Evolutionary conservation across 2,888 invertebrate genomes (phyloP).

Genomic region (Ctena decussata): DNA sequence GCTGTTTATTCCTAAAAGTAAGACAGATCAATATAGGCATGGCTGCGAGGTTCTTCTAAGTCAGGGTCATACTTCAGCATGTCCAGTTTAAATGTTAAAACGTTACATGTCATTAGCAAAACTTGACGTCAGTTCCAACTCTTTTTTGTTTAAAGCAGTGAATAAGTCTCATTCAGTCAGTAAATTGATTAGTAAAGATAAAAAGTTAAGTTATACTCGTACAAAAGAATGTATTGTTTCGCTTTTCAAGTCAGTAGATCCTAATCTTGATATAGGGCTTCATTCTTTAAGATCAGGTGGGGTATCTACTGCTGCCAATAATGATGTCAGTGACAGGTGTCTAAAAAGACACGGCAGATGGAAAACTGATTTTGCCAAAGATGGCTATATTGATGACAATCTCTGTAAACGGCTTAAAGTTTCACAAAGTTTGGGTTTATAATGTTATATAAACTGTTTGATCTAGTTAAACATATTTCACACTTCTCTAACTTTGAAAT

Average conservation of each 20-base stretch:
- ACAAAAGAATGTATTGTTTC: conserved; percentile 26
- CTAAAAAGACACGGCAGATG: conserved; percentile 35
- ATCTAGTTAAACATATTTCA: background rate
- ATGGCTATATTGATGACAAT: background rate
- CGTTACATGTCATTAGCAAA: conserved; percentile 23
- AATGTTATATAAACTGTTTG: too few relatives aligned
- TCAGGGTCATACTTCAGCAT: conserved; percentile 29
- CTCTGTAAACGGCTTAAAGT: background rate
- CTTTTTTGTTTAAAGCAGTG: too few relatives aligned
- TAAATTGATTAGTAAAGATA: conserved; percentile 3
- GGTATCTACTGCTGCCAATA: conserved; percentile 18
- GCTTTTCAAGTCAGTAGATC: conserved; percentile 19
- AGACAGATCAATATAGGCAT: conserved; percentile 32
- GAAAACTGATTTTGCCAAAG: conserved; percentile 3
- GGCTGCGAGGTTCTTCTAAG: conserved; percentile 18
- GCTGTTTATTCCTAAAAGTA: conserved; percentile 21
- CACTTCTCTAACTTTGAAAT: background rate
- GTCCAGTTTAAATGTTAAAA: conserved; percentile 24
- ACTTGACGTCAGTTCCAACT: conserved; percentile 5
- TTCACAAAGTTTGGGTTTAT: background rate
- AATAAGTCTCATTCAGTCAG: conserved; percentile 37
- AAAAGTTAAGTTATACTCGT: conserved; percentile 36
- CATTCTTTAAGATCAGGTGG: conserved; percentile 24
- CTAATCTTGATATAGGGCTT: conserved; percentile 7
- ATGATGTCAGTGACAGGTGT: conserved; percentile 16